Conservation (phyloP, 1,140 invertebrate genomes). For the Nilaparvata lugens region DNA sequence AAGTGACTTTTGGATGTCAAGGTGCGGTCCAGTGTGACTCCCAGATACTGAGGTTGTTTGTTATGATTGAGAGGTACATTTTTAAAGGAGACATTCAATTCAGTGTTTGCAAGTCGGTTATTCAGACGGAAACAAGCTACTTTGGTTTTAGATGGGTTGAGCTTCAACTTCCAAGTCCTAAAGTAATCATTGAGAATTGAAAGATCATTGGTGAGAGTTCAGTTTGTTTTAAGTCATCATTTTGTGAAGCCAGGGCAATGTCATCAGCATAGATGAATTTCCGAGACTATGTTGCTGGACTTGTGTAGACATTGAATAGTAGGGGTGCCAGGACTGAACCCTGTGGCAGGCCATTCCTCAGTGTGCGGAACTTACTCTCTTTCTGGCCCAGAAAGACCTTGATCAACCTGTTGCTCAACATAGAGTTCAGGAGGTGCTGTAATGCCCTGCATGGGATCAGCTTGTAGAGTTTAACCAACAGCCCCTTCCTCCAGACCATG, state of each 20-base stretch:
- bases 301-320: neutral
- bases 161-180: neutral
- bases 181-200: neutral
- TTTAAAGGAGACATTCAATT: too few relatives aligned
- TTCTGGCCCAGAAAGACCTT: too few relatives aligned
- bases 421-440: too few relatives aligned
- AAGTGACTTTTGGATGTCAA: too few relatives aligned
- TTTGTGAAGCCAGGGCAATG: neutral
- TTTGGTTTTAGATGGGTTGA: neutral
- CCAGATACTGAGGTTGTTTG: neutral
- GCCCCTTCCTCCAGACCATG: too few relatives aligned
- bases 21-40: too few relatives aligned
- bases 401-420: too few relatives aligned
- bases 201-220: neutral
- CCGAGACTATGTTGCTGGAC: neutral
- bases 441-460: too few relatives aligned
- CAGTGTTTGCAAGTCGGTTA: neutral
- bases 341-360: too few relatives aligned
- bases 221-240: neutral
- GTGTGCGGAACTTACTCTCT: too few relatives aligned
- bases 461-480: too few relatives aligned
- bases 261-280: neutral
- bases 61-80: neutral
- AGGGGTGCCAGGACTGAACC: neutral
- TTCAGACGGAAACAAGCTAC: neutral